Conservation (phyloP, 2,888 invertebrate genomes). For the Cataglyphis livida region DNA sequence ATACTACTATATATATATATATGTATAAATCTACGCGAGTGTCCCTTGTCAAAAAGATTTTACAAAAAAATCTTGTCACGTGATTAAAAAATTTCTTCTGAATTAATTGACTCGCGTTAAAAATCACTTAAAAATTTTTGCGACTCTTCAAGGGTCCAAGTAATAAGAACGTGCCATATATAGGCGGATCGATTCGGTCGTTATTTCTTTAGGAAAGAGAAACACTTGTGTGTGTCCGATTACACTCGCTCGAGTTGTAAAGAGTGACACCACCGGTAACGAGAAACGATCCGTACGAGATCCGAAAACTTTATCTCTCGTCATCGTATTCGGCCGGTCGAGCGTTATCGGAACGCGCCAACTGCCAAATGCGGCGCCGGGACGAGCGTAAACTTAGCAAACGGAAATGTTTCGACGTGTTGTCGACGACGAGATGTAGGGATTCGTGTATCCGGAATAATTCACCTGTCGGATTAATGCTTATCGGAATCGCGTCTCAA, state of each 20-base stretch:
- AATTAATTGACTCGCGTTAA: background rate
- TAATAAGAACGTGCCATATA: conserved; percentile 29
- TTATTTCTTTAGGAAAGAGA: background rate
- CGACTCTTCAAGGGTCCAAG: background rate
- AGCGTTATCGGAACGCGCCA: conserved; percentile 45
- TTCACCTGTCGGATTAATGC: conserved; percentile 80
- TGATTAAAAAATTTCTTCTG: conserved; percentile 20
- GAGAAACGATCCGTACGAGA: conserved; percentile 56
- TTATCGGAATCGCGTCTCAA: conserved; percentile 76
- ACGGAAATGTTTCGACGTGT: conserved; percentile 48
- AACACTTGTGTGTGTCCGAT: background rate
- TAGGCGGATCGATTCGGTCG: background rate
- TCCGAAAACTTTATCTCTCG: conserved; percentile 62
- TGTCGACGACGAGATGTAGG: conserved; percentile 47
- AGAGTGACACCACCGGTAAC: conserved; percentile 64
- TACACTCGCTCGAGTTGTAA: conserved; percentile 36
- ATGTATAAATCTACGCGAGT: background rate
- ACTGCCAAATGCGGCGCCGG: conserved; percentile 57
- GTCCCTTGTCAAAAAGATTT: background rate
- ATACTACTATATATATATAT: conserved; percentile 38
- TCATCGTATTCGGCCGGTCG: conserved; percentile 54
- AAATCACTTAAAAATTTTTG: background rate
- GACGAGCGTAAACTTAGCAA: conserved; percentile 51
- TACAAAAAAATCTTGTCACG: background rate
- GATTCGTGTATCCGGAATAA: conserved; percentile 69